phyloP scores from a whole-genome alignment of 2,113 vertebrate species.

The Orthonyx spaldingii region DNA sequence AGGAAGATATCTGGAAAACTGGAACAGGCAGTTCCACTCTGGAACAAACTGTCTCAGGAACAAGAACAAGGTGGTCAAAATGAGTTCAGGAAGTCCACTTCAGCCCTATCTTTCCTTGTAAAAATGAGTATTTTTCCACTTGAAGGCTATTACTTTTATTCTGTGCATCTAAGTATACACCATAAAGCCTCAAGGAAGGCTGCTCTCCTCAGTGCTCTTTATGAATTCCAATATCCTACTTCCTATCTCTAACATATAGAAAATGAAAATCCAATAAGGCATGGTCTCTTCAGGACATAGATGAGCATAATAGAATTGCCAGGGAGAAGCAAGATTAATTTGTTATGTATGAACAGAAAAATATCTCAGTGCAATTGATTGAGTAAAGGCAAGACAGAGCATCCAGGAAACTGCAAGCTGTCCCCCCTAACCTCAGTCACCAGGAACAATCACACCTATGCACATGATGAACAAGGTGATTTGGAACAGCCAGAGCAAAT shows the following conservation, averaged over 20 bases:
- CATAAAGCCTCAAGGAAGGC: not conserved
- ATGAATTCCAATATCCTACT: not conserved
- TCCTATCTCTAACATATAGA: not conserved
- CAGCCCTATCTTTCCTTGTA: not conserved
- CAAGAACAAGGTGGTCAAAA: not conserved
- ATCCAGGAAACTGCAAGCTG: not conserved
- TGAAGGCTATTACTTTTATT: not conserved
- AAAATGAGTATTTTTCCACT: not conserved
- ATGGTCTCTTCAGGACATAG: not conserved
- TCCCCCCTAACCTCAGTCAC: not conserved
- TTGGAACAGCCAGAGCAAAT: not conserved
- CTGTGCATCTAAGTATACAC: not conserved
- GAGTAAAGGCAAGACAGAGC: not conserved
- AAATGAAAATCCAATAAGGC: not conserved
- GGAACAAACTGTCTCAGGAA: not conserved
- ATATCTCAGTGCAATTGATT: not conserved
- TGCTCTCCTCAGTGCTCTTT: not conserved
- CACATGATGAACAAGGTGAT: not conserved
- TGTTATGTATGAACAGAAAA: not conserved
- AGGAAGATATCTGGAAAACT: not conserved
- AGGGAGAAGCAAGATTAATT: not conserved
- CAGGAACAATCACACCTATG: not conserved
- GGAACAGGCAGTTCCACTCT: not conserved
- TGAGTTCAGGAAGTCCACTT: not conserved
- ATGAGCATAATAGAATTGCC: not conserved